Percentiles rank a stretch among this genome's conserved stretches.
Evolutionary conservation across 2,797 vertebrate genomes (phyloP).

Genomic region (Gymnodraco acuticeps): DNA sequence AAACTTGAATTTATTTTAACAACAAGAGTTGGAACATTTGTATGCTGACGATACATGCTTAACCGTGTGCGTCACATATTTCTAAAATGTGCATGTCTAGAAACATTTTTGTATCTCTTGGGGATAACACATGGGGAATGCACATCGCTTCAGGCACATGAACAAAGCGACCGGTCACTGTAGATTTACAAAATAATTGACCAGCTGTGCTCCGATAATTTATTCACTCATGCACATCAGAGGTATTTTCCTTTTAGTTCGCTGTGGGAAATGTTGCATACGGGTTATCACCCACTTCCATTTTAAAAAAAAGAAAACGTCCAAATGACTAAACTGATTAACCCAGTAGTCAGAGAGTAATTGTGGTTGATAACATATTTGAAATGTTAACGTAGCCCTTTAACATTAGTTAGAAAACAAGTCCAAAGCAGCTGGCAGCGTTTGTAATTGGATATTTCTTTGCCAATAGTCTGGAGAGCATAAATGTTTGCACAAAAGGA

Average conservation of each 20-base stretch:
- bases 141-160: constrained; percentile 37
- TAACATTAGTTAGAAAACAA: no score
- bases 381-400: no score
- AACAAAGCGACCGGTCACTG: constrained; percentile 53
- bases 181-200: constrained; percentile 46
- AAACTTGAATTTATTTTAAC: constrained; percentile 72
- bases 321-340: background rate
- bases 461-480: background rate
- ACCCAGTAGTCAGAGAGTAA: background rate
- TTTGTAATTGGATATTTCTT: background rate
- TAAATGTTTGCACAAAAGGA: background rate
- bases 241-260: constrained; percentile 16
- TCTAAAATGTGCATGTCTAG: constrained; percentile 69
- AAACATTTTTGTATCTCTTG: constrained; percentile 45
- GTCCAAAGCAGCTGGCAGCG: background rate
- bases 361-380: background rate
- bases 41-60: constrained; percentile 63
- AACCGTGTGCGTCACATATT: constrained; percentile 66
- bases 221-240: constrained; percentile 13
- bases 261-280: background rate
- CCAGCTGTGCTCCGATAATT: constrained; percentile 21
- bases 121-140: constrained; percentile 55
- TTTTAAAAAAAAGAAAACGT: no score
- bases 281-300: background rate
- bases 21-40: constrained; percentile 47